These are phyloP conservation scores for Tineola bisselliella DNA, from an alignment of 2,888 invertebrate genomes.

Conservation along the genomic window DNA sequence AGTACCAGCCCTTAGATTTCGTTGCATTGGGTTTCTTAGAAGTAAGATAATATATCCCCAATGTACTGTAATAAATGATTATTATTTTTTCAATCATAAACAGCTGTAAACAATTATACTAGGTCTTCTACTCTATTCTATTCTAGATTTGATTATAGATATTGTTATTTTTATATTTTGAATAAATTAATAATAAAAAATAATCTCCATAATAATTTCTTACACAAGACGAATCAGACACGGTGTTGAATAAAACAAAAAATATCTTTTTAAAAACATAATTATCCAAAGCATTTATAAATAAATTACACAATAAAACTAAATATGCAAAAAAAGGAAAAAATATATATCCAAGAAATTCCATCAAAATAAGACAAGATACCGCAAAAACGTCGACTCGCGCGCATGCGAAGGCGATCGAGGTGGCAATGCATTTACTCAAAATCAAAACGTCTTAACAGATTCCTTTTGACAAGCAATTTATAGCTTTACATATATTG, in stretches of 20 bases:
- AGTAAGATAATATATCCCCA: no score
- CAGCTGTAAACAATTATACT: no score
- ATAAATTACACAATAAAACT: slow-evolving; percentile 6
- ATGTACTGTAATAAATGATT: no score
- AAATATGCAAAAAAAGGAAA: slow-evolving; percentile 13
- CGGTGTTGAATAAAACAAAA: neutral
- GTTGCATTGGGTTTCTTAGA: no score
- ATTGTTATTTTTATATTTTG: no score
- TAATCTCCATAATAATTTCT: neutral
- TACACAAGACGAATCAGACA: neutral
- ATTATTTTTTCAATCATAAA: no score
- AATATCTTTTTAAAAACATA: neutral
- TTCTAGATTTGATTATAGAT: no score
- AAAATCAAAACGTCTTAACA: slow-evolving; percentile 25
- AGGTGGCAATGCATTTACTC: slow-evolving; percentile 39
- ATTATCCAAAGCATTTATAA: neutral
- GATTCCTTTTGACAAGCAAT: neutral
- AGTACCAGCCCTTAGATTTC: no score
- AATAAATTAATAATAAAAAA: no score
- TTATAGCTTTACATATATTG: neutral
- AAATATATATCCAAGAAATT: slow-evolving; percentile 26
- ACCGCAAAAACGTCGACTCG: slow-evolving; percentile 53
- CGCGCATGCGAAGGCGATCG: slow-evolving; percentile 59
- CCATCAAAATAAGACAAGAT: slow-evolving; percentile 33
- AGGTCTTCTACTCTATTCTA: no score